Base-by-base conservation (phyloP, 2,797 vertebrate genomes). In the Catamblyrhynchus diadema region DNA sequence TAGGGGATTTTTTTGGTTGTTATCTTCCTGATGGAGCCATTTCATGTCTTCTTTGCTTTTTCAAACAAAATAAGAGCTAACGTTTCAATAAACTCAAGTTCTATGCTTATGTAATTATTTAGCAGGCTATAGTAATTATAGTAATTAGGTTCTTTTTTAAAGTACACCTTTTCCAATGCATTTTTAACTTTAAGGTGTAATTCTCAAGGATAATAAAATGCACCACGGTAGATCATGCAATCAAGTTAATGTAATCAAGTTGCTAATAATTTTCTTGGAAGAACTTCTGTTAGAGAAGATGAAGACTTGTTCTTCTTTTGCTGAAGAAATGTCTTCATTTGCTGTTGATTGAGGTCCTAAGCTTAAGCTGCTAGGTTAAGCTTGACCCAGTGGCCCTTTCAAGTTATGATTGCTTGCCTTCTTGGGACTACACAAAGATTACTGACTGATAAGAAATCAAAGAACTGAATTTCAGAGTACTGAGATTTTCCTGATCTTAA, bases 371-470 rank as follows among this genome's bases (percentile, higher is more conserved):
- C 51, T 86, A 32, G 62, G 37, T 88, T 92, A 86, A 90, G 32
- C 24, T 79, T 93, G 90, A 92, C 73, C 59, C 20, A 60, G 23
- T 57, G 27, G 11, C 25, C 41, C 92, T 94, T 96, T 95, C 33
- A 96, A 95, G 81, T 90, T 95, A n/a, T 45, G 62, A 92, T 70
- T 95, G 32, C 80, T 84, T 94, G 73, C 77, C 33, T 90, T 95
- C 66, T 83, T 84, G 56, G 41, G 22, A 88, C 73, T 88, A 35
- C 71, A 79, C 16, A 84, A 87, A 62, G 80, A 77, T 91, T 61
- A 61, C 54, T 88, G 67, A 25, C 66, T 85, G 93, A 92, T 90
- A 94, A 77, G 64, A 91, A 95, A 85, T 95, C 86, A 96, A 96
- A 96, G 64, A 84, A 45, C 23, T n/a, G 50, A 81, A 81, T 94